Conservation (phyloP, 2,797 vertebrate genomes). For the Tenualosa thibaudeaui region DNA sequence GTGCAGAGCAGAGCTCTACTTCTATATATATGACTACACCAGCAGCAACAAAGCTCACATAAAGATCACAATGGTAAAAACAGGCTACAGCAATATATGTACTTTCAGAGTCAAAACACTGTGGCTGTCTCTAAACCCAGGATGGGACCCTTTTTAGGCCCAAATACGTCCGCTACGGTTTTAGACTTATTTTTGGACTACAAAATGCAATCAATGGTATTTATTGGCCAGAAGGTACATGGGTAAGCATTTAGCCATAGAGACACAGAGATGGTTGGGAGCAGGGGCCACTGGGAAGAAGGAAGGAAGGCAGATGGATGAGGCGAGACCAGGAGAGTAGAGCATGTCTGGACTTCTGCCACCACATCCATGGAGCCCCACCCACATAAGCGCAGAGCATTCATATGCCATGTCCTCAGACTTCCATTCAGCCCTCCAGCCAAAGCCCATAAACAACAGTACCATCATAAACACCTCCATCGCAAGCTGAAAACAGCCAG, state of each 20-base stretch:
- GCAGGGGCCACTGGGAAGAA: neutral
- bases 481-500: neutral
- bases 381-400: neutral
- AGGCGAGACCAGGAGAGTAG: neutral
- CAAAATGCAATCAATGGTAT: neutral
- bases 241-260: neutral
- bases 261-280: neutral
- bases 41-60: neutral
- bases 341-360: neutral
- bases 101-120: neutral
- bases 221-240: neutral
- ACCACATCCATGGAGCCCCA: slow-evolving; percentile 2
- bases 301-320: neutral
- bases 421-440: neutral
- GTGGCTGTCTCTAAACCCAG: neutral
- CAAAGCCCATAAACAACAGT: neutral
- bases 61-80: neutral
- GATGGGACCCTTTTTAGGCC: neutral
- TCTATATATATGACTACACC: neutral
- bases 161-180: neutral
- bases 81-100: no score
- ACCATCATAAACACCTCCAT: neutral
- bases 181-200: neutral
- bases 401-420: neutral
- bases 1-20: neutral